A percentile compares a stretch with the other conserved stretches of the same genome.
Evolutionary conservation across 2,113 vertebrate species (phyloP).

Genomic region (Ageneiosus marmoratus): DNA sequence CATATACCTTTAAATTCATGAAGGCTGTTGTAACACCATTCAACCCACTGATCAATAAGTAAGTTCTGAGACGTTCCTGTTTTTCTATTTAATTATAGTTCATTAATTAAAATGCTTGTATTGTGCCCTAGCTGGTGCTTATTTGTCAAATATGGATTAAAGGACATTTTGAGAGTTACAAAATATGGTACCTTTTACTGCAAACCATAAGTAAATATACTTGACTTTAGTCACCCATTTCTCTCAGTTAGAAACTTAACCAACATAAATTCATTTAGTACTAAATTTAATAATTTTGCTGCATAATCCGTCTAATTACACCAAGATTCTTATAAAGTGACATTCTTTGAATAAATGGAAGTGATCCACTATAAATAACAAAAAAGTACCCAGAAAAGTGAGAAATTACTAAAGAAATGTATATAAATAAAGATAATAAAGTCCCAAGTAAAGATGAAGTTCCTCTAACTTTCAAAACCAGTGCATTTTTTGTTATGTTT

Average conservation of each 20-base stretch:
- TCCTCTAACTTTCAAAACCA: background rate
- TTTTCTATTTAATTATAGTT: background rate
- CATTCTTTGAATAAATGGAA: background rate
- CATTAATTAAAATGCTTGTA: background rate
- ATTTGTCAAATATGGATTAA: background rate
- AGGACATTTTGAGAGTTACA: background rate
- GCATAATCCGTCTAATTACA: too few relatives aligned
- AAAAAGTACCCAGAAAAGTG: background rate
- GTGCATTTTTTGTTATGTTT: too few relatives aligned
- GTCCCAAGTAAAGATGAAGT: too few relatives aligned
- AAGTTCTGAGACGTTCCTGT: conserved; percentile 42
- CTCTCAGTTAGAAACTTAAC: background rate
- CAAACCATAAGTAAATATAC: background rate
- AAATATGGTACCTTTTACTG: background rate
- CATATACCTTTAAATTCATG: conserved; percentile 68
- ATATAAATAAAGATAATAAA: too few relatives aligned
- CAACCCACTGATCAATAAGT: conserved; percentile 73
- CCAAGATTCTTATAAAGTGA: background rate
- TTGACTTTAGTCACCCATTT: background rate
- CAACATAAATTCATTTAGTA: background rate
- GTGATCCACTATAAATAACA: background rate
- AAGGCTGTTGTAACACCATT: conserved; percentile 69
- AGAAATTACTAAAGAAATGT: too few relatives aligned
- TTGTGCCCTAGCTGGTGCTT: background rate
- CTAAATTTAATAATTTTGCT: background rate